phyloP scores from a whole-genome alignment of 2,797 vertebrate species.

The Rhinogobio ventralis region DNA sequence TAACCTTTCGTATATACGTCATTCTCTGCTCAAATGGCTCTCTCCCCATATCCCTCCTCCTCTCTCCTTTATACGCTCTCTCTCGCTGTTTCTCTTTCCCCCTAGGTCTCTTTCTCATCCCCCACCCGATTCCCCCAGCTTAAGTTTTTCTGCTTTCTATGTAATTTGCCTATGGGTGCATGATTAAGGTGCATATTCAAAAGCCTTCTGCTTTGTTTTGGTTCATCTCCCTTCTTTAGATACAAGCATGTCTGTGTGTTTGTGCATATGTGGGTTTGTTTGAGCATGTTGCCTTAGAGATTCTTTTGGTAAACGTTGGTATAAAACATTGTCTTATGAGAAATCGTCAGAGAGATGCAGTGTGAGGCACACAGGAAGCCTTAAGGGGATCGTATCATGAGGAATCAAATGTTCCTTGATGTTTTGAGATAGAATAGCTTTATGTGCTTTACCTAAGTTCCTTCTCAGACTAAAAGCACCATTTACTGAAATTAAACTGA shows the following conservation, averaged over 20 bases:
- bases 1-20: slow-evolving; percentile 75
- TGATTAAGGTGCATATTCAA: not conserved
- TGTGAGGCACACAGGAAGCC: not conserved
- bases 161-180: not conserved
- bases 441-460: not conserved
- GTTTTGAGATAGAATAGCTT: not conserved
- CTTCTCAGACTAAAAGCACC: not conserved
- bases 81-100: slow-evolving; percentile 53
- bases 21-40: slow-evolving; percentile 66
- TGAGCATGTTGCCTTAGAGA: slow-evolving; percentile 7
- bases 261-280: not conserved
- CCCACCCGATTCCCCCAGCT: not conserved
- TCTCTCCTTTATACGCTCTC: not conserved
- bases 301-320: slow-evolving; percentile 22
- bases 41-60: slow-evolving; percentile 26
- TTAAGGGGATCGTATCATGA: not conserved
- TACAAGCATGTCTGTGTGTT: not conserved
- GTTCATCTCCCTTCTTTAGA: not conserved
- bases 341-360: not conserved
- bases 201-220: not conserved
- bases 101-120: not conserved
- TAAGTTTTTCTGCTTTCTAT: not conserved
- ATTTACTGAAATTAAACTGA: not conserved
- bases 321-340: not conserved
- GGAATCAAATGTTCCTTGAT: not conserved